Evolutionary conservation across 1,140 invertebrate species (phyloP), one percentile per base, ranked within the genome.

Genomic region (Eriocheir sinensis): DNA sequence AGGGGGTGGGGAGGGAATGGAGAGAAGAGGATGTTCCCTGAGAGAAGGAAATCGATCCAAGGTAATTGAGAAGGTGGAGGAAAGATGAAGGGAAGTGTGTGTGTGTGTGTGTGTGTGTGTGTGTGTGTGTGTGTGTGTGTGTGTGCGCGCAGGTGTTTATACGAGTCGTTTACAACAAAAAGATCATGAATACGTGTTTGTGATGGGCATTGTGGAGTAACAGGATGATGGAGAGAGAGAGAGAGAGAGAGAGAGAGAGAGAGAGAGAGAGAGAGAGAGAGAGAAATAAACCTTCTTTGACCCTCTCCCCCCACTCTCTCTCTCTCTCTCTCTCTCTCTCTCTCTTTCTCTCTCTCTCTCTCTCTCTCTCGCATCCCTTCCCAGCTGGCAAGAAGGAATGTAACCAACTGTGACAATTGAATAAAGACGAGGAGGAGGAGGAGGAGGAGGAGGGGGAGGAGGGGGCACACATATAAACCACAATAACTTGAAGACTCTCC

Each of bases 271-370:
- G 17, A 21, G 40, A 34, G 81, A n/a, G 12, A 15, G 38, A 38
- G 34, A n/a, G n/a, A 48, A 48, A 48, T 48, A 48, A 48, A 48
- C 44, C 15, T 48, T 48, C 44, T 15, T 48, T 48, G 4, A 8
- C 44, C 15, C 44, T 72, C 30, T 30, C 0, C 15, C 21, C 41
- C 4, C 41, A 21, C 0, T 21, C 17, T 48, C 88, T 4, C 15
- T 40, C 30, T 40, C 41, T 44, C 86, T 89, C 36, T 89, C 86
- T 89, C 86, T 89, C 86, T 89, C 86, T 89, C 86, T 89, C 86
- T 89, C 86, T 89, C 86, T 38, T 40, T 38, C 36, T 89, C 86
- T 89, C 86, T 89, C 41, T n/a, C 27, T 2, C 2, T 17, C 27
- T 44, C 40, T n/a, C 2, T 44, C 40, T 44, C 41, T 48, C 27